Percentiles rank a stretch among this genome's conserved stretches.
Evolutionary conservation across 2,797 vertebrate genomes (phyloP).

Genomic region (Lutjanus campechanus): DNA sequence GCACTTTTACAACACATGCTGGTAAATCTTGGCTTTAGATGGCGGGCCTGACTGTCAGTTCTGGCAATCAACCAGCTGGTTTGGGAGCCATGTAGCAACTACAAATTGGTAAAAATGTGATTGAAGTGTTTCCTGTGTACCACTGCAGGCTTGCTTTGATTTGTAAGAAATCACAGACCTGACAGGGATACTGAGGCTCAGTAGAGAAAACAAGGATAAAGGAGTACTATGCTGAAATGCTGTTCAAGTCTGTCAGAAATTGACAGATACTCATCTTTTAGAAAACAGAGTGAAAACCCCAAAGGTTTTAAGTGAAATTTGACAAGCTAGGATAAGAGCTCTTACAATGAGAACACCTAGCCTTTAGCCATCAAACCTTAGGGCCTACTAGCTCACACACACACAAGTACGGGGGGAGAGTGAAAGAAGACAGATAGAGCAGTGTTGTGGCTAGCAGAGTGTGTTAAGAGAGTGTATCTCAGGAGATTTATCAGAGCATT

Average conservation of each 20-base stretch:
- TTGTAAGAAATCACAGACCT: not conserved
- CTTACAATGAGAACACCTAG: constrained; percentile 68
- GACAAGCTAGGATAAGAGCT: constrained; percentile 74
- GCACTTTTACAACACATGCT: not conserved
- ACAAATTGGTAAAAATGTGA: constrained; percentile 9
- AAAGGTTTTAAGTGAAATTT: constrained; percentile 69
- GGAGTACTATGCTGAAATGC: constrained; percentile 3
- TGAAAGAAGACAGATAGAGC: constrained; percentile 57
- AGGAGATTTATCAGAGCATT: constrained; percentile 69
- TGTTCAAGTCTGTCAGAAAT: constrained; percentile 16
- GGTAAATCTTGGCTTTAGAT: constrained; percentile 21
- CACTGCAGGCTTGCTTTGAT: not conserved
- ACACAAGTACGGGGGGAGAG: constrained; percentile 6
- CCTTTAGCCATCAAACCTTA: constrained; percentile 36
- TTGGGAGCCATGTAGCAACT: not conserved
- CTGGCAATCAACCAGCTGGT: constrained; percentile 17
- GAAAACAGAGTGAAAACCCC: constrained; percentile 54
- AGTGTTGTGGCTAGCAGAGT: constrained; percentile 81
- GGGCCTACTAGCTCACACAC: constrained; percentile 22
- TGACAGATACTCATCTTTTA: constrained; percentile 49
- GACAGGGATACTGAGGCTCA: not conserved
- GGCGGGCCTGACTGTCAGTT: constrained; percentile 11
- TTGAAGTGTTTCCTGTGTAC: constrained; percentile 1
- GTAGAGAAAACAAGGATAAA: constrained; percentile 6
- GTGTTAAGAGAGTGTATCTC: constrained; percentile 75